A percentile compares a stretch with the other conserved stretches of the same genome.
Conservation (phyloP, 1,140 invertebrate genomes). For the Drosophila tropicalis region DNA sequence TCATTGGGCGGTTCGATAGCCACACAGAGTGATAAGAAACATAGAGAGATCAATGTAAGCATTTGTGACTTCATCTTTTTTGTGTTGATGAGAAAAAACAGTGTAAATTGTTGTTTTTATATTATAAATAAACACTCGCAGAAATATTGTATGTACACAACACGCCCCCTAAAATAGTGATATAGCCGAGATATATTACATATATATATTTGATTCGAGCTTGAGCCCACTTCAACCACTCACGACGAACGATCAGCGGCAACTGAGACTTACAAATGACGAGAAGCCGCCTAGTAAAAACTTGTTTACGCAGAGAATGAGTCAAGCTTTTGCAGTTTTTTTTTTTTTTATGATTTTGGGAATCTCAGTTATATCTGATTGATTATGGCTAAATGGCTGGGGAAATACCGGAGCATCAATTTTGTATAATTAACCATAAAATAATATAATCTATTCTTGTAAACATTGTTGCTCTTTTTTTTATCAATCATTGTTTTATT, state of each 20-base stretch:
- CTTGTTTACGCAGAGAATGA: constrained; percentile 40
- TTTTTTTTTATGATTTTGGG: constrained; percentile 48
- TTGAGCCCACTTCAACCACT: constrained; percentile 44
- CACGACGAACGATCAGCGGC: constrained; percentile 65
- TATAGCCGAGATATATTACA: background rate
- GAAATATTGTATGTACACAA: background rate
- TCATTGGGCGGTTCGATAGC: constrained; percentile 61
- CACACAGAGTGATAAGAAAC: constrained; percentile 52
- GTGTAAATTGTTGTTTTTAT: background rate
- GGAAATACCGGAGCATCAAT: constrained; percentile 21
- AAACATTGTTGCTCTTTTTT: background rate
- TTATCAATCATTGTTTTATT: constrained; percentile 6
- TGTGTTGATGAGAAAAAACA: no score
- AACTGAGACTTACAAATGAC: constrained; percentile 41
- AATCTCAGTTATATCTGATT: constrained; percentile 47
- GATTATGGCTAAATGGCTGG: constrained; percentile 38
- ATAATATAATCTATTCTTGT: background rate
- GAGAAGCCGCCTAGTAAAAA: constrained; percentile 37
- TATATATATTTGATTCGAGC: constrained; percentile 17
- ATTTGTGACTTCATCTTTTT: constrained; percentile 45
- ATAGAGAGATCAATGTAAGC: constrained; percentile 35
- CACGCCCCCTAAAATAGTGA: background rate
- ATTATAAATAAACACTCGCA: background rate
- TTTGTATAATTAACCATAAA: background rate
- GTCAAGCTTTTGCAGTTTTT: constrained; percentile 41